phyloP scores from a whole-genome alignment of 1,140 invertebrate species.

The Palaemon carinicauda region DNA sequence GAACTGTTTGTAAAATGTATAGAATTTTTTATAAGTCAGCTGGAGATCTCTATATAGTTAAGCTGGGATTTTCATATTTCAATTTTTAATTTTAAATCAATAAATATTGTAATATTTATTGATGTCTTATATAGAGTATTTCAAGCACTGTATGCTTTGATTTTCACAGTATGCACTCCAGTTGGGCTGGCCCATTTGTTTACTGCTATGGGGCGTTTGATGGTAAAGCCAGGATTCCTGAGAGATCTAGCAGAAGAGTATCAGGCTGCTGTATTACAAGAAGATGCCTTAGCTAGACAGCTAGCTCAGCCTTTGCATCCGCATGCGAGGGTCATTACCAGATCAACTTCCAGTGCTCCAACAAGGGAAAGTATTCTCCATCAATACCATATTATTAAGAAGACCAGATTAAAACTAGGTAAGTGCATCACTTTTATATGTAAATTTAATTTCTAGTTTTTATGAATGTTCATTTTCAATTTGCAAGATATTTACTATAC shows the following conservation, averaged over 20 bases:
- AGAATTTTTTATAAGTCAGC: too few relatives aligned
- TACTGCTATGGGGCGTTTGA: conserved; percentile 86
- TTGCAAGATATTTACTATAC: too few relatives aligned
- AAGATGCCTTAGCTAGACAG: conserved; percentile 46
- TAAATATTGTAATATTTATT: too few relatives aligned
- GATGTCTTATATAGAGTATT: not conserved
- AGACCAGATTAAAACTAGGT: conserved; percentile 20
- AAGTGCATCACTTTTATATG: not conserved
- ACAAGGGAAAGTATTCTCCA: not conserved
- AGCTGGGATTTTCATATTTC: too few relatives aligned
- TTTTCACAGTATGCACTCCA: conserved; percentile 85
- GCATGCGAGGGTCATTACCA: conserved; percentile 34
- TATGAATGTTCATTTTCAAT: too few relatives aligned
- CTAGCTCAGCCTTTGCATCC: conserved; percentile 19
- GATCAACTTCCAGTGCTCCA: conserved; percentile 1
- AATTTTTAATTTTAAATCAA: too few relatives aligned
- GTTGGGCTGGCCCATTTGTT: conserved; percentile 91
- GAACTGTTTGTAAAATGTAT: too few relatives aligned
- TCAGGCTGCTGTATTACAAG: conserved; percentile 35
- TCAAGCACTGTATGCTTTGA: not conserved
- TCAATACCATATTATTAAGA: conserved; percentile 7
- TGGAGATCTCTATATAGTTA: too few relatives aligned
- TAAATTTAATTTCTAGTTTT: too few relatives aligned
- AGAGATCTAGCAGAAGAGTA: conserved; percentile 42
- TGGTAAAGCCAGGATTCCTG: conserved; percentile 78